A percentile compares a stretch with the other conserved stretches of the same genome.
These are phyloP conservation scores for Lutra lutra DNA, from an alignment of 2,797 vertebrate species.

Conservation along the genomic window DNA sequence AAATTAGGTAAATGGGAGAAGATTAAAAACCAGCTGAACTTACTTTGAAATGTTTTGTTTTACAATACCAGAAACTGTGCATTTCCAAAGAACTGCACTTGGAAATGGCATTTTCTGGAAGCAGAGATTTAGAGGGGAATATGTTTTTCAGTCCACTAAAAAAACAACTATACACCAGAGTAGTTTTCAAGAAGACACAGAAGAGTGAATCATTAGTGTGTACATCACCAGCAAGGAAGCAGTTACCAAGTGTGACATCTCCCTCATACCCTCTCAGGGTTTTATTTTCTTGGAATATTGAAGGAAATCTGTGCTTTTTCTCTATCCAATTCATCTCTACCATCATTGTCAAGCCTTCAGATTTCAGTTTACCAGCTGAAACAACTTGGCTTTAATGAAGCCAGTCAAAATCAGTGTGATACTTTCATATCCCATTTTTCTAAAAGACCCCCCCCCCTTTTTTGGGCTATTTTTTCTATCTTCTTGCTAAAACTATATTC, in stretches of 20 bases:
- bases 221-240: too few relatives aligned
- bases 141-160: not conserved
- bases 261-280: not conserved
- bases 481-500: not conserved
- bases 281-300: not conserved
- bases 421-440: not conserved
- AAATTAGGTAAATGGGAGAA: not conserved
- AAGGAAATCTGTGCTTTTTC: not conserved
- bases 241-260: not conserved
- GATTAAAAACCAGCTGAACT: not conserved
- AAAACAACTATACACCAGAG: not conserved
- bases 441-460: not conserved
- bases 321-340: not conserved
- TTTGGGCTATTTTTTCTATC: not conserved
- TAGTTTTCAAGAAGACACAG: not conserved
- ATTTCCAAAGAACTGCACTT: not conserved
- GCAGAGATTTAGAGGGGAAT: not conserved
- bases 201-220: too few relatives aligned
- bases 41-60: constrained; percentile 2
- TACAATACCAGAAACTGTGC: not conserved
- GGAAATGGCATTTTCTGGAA: not conserved
- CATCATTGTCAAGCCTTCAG: not conserved
- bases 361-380: not conserved
- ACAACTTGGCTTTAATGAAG: not conserved
- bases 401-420: not conserved